Evolutionary conservation across 1,140 invertebrate species (phyloP).

Genomic region (Laodelphax striatellus): DNA sequence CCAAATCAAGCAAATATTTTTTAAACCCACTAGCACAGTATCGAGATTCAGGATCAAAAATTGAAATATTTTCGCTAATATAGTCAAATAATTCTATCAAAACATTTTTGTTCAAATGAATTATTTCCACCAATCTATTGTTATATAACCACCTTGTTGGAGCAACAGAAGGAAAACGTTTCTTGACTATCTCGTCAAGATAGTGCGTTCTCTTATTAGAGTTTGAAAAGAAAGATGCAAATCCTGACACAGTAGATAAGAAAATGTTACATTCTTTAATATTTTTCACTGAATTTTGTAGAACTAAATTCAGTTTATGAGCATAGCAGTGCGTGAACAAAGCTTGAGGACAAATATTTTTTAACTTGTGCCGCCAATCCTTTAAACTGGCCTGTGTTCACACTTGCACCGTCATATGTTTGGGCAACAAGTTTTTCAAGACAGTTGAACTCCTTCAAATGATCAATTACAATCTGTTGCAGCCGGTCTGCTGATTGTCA

Average conservation of each 20-base stretch:
- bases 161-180: slow-evolving; percentile 3
- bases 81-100: too few species aligned
- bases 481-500: neutral
- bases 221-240: slow-evolving; percentile 17
- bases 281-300: slow-evolving; percentile 4
- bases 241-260: slow-evolving; percentile 6
- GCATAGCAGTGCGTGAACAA: slow-evolving; percentile 20
- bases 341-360: slow-evolving; percentile 6
- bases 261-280: slow-evolving; percentile 18
- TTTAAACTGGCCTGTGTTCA: slow-evolving; percentile 11
- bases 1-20: slow-evolving; percentile 1
- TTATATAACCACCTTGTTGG: slow-evolving; percentile 10
- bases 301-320: slow-evolving; percentile 17
- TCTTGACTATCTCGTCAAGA: slow-evolving; percentile 7
- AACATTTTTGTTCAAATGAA: neutral
- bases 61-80: neutral
- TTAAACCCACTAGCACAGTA: slow-evolving; percentile 4
- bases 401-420: slow-evolving; percentile 16
- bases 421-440: slow-evolving; percentile 8
- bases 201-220: slow-evolving; percentile 10
- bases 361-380: slow-evolving; percentile 7
- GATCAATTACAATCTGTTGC: neutral
- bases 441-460: neutral
- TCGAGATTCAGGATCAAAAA: slow-evolving; percentile 8
- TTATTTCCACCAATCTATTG: neutral